Conservation (phyloP, 1,140 invertebrate genomes). For the Phthorimaea operculella region DNA sequence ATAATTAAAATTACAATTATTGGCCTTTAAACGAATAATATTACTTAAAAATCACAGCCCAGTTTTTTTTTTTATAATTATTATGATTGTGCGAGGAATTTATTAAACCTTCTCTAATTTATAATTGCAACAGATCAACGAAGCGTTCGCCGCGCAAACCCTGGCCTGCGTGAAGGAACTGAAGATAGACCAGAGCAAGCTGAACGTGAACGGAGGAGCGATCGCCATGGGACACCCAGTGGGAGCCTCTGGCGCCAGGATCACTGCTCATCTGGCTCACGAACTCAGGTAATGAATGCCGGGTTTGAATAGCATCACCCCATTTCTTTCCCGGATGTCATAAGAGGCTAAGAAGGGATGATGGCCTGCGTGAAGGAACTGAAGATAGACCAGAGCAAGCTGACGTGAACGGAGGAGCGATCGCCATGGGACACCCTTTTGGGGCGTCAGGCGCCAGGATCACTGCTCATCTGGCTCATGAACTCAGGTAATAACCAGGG, state of each 20-base stretch:
- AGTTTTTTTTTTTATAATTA: no score
- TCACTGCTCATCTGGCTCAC: constrained; percentile 91
- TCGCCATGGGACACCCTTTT: constrained; percentile 96
- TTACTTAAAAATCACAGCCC: no score
- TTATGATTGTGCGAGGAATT: no score
- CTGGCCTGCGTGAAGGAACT: constrained; percentile 87
- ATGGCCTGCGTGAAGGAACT: constrained; percentile 88
- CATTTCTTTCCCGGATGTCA: no score
- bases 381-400: constrained; percentile 84
- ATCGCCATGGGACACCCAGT: constrained; percentile 98
- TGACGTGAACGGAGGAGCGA: constrained; percentile 96
- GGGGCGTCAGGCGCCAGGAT: constrained; percentile 95
- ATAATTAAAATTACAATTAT: no score
- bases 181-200: constrained; percentile 84
- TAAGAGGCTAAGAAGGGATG: no score
- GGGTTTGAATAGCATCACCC: no score
- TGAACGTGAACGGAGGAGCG: constrained; percentile 97
- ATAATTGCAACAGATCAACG: constrained; percentile 88
- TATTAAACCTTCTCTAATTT: no score
- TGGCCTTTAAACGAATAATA: no score
- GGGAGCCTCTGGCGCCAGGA: constrained; percentile 93
- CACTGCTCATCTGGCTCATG: constrained; percentile 90
- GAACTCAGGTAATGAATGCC: constrained; percentile 85
- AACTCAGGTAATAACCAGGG: constrained; percentile 90
- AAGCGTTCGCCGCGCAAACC: constrained; percentile 95